Conservation (phyloP, 2,113 vertebrate species). For the Solea solea region DNA sequence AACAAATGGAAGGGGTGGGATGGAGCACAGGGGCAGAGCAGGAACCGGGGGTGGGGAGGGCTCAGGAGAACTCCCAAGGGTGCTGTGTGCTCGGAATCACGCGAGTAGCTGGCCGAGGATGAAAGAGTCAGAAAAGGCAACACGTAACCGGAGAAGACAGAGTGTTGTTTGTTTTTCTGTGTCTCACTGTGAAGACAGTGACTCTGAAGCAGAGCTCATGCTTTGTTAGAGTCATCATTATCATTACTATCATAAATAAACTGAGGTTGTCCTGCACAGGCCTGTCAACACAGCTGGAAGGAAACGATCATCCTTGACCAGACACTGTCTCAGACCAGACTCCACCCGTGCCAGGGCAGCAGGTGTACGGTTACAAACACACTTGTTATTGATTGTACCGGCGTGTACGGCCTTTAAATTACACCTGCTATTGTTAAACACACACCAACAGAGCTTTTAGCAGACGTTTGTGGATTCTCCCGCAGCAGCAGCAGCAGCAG, state of each 20-base stretch:
- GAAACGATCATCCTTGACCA: not conserved
- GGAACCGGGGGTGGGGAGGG: slow-evolving; percentile 19
- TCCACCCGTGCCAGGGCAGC: not conserved
- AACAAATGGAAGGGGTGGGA: slow-evolving; percentile 74
- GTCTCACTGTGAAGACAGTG: not conserved
- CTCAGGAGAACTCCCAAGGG: slow-evolving; percentile 58
- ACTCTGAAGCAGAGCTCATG: not conserved
- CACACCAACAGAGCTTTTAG: not conserved
- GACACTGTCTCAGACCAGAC: not conserved
- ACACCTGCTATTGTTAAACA: not conserved
- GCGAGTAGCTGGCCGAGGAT: slow-evolving; percentile 43
- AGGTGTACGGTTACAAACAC: slow-evolving; percentile 6
- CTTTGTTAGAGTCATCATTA: not conserved
- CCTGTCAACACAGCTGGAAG: not conserved
- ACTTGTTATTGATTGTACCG: slow-evolving; percentile 4
- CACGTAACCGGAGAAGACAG: slow-evolving; percentile 38
- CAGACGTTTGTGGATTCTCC: not conserved
- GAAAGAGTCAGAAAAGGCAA: slow-evolving; percentile 49
- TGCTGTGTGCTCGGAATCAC: slow-evolving; percentile 68
- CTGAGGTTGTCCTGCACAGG: not conserved
- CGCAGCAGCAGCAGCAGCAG: not conserved
- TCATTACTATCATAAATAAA: not conserved
- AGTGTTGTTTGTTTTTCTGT: slow-evolving; percentile 9
- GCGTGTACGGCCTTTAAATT: slow-evolving; percentile 3
- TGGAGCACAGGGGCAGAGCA: slow-evolving; percentile 54